These are phyloP conservation scores for Campylorhamphus procurvoides DNA, from an alignment of 2,113 vertebrate genomes.

Conservation along the genomic window DNA sequence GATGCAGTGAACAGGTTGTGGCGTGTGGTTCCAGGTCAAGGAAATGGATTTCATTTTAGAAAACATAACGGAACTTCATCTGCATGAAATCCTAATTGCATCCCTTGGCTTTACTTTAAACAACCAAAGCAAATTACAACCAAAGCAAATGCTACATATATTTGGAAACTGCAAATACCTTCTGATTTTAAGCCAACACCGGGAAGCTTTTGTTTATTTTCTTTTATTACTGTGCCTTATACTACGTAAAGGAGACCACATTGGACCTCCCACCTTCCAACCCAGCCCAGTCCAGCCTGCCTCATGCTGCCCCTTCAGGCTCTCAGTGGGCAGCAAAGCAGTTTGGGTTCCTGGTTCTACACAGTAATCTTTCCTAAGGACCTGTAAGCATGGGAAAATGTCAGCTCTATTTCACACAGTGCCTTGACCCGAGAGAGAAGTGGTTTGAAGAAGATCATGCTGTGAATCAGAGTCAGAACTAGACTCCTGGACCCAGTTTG, in stretches of 20 bases:
- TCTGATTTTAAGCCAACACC: not conserved
- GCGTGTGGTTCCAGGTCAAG: not conserved
- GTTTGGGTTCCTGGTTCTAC: not conserved
- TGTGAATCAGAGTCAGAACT: not conserved
- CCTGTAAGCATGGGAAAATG: not conserved
- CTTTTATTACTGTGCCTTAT: not conserved
- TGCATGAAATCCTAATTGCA: conserved; percentile 12
- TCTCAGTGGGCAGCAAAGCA: not conserved
- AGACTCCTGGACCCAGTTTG: not conserved
- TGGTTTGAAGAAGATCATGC: not conserved
- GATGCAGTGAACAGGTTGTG: not conserved
- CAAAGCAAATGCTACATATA: not conserved
- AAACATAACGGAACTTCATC: not conserved
- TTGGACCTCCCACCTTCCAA: not conserved
- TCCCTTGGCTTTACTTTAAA: conserved; percentile 31
- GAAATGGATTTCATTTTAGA: not conserved
- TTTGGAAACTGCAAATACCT: not conserved
- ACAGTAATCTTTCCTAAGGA: not conserved
- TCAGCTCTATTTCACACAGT: not conserved
- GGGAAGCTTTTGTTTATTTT: not conserved
- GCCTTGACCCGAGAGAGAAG: not conserved
- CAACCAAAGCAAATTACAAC: conserved; percentile 10
- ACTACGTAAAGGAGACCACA: not conserved
- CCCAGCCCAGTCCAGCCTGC: not conserved
- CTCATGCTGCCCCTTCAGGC: not conserved